Evolutionary conservation across 1,140 invertebrate species (phyloP).

Genomic region (Drosophila ercepeae): DNA sequence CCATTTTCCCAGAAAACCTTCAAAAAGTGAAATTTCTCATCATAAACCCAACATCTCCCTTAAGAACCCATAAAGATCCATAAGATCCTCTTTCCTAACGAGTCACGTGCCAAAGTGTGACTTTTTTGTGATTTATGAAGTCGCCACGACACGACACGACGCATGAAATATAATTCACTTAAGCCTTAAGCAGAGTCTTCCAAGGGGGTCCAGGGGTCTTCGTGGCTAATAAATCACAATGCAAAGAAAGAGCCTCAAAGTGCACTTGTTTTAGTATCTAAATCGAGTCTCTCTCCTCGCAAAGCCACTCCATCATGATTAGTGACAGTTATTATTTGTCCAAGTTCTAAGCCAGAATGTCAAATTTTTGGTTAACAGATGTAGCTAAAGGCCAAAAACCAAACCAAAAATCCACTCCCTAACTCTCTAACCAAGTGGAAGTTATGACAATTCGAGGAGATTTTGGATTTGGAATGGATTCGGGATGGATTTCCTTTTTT

Average conservation of each 20-base stretch:
- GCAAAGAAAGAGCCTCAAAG: conserved; percentile 8
- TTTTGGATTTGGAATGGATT: conserved; percentile 5
- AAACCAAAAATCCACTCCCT: not conserved
- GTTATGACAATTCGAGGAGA: not conserved
- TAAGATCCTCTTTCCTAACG: conserved; percentile 24
- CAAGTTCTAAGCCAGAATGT: conserved; percentile 22
- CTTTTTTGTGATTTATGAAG: conserved; percentile 48
- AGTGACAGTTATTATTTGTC: conserved; percentile 51
- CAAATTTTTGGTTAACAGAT: conserved; percentile 27
- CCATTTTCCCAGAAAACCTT: not conserved
- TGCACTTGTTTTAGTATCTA: conserved; percentile 41
- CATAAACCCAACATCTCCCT: conserved; percentile 34
- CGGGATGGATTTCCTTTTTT: not conserved
- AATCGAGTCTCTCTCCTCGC: conserved; percentile 20
- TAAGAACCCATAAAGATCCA: conserved; percentile 45
- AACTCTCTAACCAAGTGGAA: not conserved
- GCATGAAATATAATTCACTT: conserved; percentile 50
- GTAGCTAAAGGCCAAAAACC: conserved; percentile 1
- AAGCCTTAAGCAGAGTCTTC: conserved; percentile 10
- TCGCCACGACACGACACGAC: conserved; percentile 31
- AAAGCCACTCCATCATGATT: conserved; percentile 50
- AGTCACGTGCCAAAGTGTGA: conserved; percentile 52
- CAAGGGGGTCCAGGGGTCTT: too few relatives aligned
- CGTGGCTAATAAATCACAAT: conserved; percentile 43
- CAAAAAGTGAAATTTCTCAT: not conserved